Percentiles rank a stretch among this genome's conserved stretches.
These are phyloP conservation scores for Noctua fimbriata DNA, from an alignment of 2,888 invertebrate species.

Conservation along the genomic window DNA sequence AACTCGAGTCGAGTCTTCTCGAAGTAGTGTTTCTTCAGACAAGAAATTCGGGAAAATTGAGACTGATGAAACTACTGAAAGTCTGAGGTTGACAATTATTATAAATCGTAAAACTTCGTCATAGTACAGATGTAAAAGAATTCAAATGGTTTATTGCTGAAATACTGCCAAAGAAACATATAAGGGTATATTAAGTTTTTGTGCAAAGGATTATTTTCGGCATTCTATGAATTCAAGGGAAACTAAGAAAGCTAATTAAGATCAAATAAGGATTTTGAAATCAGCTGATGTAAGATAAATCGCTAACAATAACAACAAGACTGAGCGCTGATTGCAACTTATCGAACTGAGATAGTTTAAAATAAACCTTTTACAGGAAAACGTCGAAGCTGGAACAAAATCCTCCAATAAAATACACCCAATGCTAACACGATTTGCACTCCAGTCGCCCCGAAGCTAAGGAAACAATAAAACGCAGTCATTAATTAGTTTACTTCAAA, in stretches of 20 bases:
- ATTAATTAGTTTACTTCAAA: slow-evolving; percentile 50
- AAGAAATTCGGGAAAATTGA: neutral
- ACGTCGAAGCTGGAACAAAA: neutral
- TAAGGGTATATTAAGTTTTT: neutral
- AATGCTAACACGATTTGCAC: slow-evolving; percentile 42
- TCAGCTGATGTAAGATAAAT: neutral
- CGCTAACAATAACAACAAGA: too few species aligned
- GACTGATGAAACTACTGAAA: neutral
- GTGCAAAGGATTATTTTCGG: neutral
- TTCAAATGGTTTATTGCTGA: too few species aligned
- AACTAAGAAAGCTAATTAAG: neutral
- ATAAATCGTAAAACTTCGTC: neutral
- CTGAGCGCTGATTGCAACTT: neutral
- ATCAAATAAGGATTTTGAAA: neutral
- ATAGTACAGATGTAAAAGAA: neutral
- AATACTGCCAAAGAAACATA: too few species aligned
- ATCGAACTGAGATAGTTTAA: neutral
- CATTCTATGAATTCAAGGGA: neutral
- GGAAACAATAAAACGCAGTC: slow-evolving; percentile 47
- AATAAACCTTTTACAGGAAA: neutral
- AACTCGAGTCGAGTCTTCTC: neutral
- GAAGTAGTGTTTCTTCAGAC: neutral
- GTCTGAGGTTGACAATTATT: neutral
- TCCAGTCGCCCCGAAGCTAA: slow-evolving; percentile 19
- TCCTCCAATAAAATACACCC: slow-evolving; percentile 7